These are phyloP conservation scores for Eurypyga helias DNA, from an alignment of 2,113 vertebrate genomes.

Conservation along the genomic window DNA sequence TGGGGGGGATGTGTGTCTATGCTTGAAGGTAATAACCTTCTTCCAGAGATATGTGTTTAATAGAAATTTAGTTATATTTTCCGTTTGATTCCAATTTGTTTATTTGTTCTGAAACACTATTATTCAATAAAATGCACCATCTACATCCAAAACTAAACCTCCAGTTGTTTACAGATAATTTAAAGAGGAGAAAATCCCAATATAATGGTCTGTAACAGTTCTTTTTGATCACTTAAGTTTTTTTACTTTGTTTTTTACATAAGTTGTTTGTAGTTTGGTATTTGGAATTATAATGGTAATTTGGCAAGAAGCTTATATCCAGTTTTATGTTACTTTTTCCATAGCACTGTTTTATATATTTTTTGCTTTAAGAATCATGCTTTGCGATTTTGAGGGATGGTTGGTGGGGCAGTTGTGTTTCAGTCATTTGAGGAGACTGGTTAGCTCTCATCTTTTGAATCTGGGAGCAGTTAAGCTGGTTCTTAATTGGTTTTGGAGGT, in stretches of 20 bases:
- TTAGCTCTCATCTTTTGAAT: not conserved
- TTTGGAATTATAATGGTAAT: not conserved
- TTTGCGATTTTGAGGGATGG: not conserved
- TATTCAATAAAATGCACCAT: not conserved
- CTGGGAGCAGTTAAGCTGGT: not conserved
- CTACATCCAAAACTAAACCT: not conserved
- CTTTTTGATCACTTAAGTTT: not conserved
- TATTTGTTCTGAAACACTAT: not conserved
- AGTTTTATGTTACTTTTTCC: not conserved
- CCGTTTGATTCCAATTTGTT: not conserved
- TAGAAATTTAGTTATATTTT: not conserved
- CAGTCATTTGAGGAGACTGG: not conserved
- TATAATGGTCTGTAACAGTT: not conserved
- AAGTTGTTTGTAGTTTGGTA: not conserved
- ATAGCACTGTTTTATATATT: not conserved
- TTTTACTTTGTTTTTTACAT: not conserved
- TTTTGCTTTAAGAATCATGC: not conserved
- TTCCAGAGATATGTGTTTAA: no score
- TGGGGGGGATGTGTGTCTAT: not conserved
- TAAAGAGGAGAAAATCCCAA: not conserved
- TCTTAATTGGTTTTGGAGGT: slow-evolving; percentile 2
- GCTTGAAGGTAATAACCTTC: not conserved
- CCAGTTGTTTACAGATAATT: not conserved
- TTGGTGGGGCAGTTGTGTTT: not conserved
- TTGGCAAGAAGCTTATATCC: not conserved